Evolutionary conservation across 2,797 vertebrate species (phyloP).

Genomic region (Galago senegalensis): DNA sequence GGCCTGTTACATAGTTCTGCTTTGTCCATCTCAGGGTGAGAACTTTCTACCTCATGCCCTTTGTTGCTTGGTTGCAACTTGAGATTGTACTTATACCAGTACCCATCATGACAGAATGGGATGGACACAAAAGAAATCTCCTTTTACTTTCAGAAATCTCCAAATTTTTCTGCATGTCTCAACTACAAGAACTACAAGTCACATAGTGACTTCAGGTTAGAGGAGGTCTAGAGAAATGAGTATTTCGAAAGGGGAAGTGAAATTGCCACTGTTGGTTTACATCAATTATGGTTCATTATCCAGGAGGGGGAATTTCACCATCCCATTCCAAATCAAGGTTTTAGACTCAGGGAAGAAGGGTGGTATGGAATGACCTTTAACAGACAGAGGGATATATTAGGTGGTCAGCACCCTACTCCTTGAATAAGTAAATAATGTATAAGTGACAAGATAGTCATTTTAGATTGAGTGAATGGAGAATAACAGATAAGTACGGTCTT

Average conservation of each 20-base stretch:
- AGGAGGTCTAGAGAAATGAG: not conserved
- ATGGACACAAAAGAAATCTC: not conserved
- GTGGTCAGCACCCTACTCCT: not conserved
- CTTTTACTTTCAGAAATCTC: not conserved
- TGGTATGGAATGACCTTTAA: not conserved
- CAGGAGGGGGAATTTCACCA: not conserved
- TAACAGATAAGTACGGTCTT: not conserved
- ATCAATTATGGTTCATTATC: slow-evolving; percentile 3
- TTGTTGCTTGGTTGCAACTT: not conserved
- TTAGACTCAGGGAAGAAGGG: not conserved
- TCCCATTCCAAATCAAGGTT: not conserved
- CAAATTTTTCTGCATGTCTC: not conserved
- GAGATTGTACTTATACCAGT: not conserved
- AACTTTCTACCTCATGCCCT: not conserved
- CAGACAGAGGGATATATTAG: not conserved
- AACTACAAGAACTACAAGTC: not conserved
- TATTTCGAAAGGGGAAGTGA: not conserved
- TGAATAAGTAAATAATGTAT: not conserved
- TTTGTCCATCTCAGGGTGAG: not conserved
- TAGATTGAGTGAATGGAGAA: not conserved
- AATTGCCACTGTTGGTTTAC: slow-evolving; percentile 22
- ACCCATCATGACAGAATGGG: not conserved
- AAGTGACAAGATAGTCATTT: slow-evolving; percentile 3
- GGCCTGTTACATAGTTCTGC: not conserved
- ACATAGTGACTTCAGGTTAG: not conserved